Conservation (phyloP, 2,888 invertebrate species). For the Acleris sparsana region DNA sequence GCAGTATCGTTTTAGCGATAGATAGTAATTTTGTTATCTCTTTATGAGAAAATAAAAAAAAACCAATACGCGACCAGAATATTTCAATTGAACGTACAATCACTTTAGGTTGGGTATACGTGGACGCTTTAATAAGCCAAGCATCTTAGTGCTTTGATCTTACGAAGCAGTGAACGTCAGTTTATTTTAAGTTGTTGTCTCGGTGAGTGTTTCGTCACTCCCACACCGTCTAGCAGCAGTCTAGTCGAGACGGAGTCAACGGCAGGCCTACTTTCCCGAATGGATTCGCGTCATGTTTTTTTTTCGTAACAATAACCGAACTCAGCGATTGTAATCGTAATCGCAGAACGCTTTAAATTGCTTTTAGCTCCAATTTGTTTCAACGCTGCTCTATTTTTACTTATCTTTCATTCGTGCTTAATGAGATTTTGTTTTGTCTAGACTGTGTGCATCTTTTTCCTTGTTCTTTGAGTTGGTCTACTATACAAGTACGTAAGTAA, state of each 20-base stretch:
- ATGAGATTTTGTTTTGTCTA: conserved; percentile 12
- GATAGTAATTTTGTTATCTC: conserved; percentile 34
- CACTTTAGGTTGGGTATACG: not conserved
- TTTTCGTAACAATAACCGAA: conserved; percentile 70
- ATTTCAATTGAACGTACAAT: not conserved
- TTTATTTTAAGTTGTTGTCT: conserved; percentile 24
- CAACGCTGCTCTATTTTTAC: conserved; percentile 10
- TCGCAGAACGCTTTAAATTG: conserved; percentile 51
- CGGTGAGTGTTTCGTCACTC: conserved; percentile 37
- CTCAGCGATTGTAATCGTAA: conserved; percentile 64
- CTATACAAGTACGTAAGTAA: not conserved
- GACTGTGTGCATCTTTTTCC: conserved; percentile 2
- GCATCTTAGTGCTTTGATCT: not conserved
- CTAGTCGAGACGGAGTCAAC: conserved; percentile 70
- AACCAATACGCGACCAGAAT: not conserved
- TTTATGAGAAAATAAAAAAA: conserved; percentile 27
- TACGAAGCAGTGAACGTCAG: conserved; percentile 44
- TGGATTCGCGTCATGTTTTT: conserved; percentile 61
- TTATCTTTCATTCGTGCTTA: conserved; percentile 8
- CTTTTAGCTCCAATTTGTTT: conserved; percentile 11
- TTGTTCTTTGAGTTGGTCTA: not conserved
- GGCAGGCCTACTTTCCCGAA: conserved; percentile 76
- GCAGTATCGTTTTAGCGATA: conserved; percentile 31
- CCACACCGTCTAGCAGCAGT: conserved; percentile 67
- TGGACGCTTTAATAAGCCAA: not conserved